Evolutionary conservation across 1,140 invertebrate genomes (phyloP), one percentile per base, ranked within the genome.

Genomic region (Tribolium madens): DNA sequence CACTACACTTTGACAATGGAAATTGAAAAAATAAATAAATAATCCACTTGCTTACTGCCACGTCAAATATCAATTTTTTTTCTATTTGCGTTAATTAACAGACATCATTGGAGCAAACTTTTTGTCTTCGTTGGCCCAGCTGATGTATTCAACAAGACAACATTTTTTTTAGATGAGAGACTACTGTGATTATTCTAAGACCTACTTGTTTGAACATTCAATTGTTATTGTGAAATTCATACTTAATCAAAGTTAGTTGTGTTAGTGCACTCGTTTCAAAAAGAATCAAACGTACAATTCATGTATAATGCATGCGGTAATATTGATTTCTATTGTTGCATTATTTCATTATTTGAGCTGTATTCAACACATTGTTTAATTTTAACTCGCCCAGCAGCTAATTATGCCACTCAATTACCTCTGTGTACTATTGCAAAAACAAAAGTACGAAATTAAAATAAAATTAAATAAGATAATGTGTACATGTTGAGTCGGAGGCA

Each of bases 71-170:
- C 57, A 64, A 64, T 36, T 26, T 1, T 36, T 26, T 1, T 26
- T 64, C 26, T 33, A 33, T 64, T 64, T 64, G 12, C 57, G 12
- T 26, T 64, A 33, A 64, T 64, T 26, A 64, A 14, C 1, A 64
- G 17, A 64, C 57, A 7, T 31, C 57, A 33, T 33, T 31, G 12
- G 12, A 64, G n/a, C 12, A n/a, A 7, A 33, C 36, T 64, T 64
- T 64, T 33, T 64, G 57, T 64, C 57, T 64, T 64, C 57, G 21
- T 64, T 64, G 57, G 26, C 57, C 57, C 57, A 64, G 57, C 21
- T 64, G 21, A 33, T 31, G 13, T 64, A 33, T 64, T 64, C 57
- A 64, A 64, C 21, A 64, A 64, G 57, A 64, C 57, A 64, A 64
- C 18, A 57, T 21, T 57, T 21, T 57, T 31, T 2, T n/a, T 5